Evolutionary conservation across 2,797 vertebrate genomes (phyloP), one percentile per base, ranked within the genome.

Genomic region (Sardinella longiceps): DNA sequence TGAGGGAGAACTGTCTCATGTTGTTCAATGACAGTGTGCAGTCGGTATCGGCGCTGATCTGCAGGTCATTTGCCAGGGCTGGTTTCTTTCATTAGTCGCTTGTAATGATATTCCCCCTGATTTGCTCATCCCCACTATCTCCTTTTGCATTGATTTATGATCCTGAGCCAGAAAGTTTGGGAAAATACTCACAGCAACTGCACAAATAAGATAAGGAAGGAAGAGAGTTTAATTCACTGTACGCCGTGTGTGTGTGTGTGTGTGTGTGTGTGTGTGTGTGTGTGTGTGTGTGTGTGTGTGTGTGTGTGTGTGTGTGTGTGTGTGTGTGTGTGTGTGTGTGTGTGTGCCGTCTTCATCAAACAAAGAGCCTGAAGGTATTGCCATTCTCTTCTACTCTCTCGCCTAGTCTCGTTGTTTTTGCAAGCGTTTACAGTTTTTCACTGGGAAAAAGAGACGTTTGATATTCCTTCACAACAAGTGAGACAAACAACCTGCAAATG

Each of bases 151-250:
- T 95, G 95, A 95, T 95, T 95, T 95, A 94, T 94, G 94, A 95
- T 95, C 92, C 89, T 20, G 60, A 84, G 82, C 89, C 85, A 80
- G 85, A 93, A 94, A 94, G 92, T 94, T 93, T 93, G 91, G 92
- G 93, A 91, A 95, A 95, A 95, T 95, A 93, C 94, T 93, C 93
- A 93, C 92, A 93, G 90, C 93, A 91, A 93, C 94, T 94, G 94
- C 93, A 94, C 92, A 94, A 94, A 94, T 94, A 94, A 94, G 95
- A 95, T 95, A 95, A 95, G 94, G 86, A 89, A 86, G n/a, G n/a
- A n/a, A n/a, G n/a, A 83, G 12, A 70, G 92, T 90, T 94, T 94
- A 92, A 91, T 92, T 92, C 91, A 92, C 89, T 90, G 89, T 89
- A 91, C 91, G 90, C 91, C 92, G n/a, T n/a, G n/a, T n/a, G n/a